Percentiles rank a stretch among this genome's conserved stretches.
These are phyloP conservation scores for Phthorimaea operculella DNA, from an alignment of 1,140 invertebrate species.

Conservation along the genomic window DNA sequence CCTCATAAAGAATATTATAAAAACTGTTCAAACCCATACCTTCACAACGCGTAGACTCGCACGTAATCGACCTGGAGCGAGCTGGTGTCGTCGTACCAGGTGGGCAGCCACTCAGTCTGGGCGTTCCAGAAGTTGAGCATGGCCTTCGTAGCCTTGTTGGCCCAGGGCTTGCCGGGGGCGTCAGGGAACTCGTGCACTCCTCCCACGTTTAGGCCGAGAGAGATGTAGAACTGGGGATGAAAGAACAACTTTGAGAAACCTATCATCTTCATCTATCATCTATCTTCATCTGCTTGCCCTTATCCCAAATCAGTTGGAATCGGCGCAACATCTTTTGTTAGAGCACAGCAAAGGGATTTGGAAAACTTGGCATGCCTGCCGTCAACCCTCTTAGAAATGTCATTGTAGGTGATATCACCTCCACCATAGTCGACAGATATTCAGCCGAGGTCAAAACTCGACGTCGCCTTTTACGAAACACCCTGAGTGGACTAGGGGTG, in stretches of 20 bases:
- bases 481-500: no score
- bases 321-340: no score
- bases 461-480: no score
- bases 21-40: neutral
- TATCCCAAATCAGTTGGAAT: no score
- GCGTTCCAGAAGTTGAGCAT: constrained; percentile 73
- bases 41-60: constrained; percentile 66
- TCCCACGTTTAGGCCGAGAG: constrained; percentile 79
- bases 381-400: no score
- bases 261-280: no score
- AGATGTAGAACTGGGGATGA: constrained; percentile 76
- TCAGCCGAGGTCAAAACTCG: no score
- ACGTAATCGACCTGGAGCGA: constrained; percentile 74
- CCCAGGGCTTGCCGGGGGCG: constrained; percentile 75
- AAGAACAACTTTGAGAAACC: neutral
- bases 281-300: no score
- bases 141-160: constrained; percentile 68
- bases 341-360: no score
- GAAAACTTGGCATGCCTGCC: no score
- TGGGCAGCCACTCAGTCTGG: constrained; percentile 70
- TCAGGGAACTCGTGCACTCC: constrained; percentile 79
- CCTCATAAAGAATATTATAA: neutral
- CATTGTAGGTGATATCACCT: no score
- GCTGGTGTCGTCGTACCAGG: constrained; percentile 69
- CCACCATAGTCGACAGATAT: no score